phyloP scores from a whole-genome alignment of 2,888 invertebrate species.

The Melanostoma scalare region DNA sequence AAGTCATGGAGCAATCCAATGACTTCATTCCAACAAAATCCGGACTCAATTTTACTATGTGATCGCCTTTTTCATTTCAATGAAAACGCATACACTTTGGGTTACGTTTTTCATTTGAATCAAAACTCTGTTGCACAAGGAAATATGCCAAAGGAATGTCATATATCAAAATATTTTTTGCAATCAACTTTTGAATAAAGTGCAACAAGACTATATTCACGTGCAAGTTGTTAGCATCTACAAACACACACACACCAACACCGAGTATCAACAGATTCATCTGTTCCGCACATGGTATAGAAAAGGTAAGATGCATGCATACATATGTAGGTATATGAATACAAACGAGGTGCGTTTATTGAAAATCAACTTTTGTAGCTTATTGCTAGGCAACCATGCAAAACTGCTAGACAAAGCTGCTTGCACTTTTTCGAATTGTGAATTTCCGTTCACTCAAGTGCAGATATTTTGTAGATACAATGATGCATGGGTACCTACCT shows the following conservation, averaged over 20 bases:
- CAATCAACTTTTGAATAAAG: constrained; percentile 46
- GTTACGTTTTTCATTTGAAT: constrained; percentile 15
- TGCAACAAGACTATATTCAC: constrained; percentile 3
- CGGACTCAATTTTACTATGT: constrained; percentile 12
- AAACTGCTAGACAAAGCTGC: neutral
- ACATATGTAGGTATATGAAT: too few species aligned
- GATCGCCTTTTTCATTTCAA: constrained; percentile 18
- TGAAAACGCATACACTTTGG: constrained; percentile 2
- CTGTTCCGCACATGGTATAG: too few species aligned
- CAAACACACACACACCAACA: neutral
- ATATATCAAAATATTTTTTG: constrained; percentile 41
- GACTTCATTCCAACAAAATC: neutral
- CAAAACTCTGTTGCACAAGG: constrained; percentile 23
- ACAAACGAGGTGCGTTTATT: constrained; percentile 16
- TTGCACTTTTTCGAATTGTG: neutral
- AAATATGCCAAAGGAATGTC: constrained; percentile 35
- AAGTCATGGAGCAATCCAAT: too few species aligned
- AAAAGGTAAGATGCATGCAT: too few species aligned
- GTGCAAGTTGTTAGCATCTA: neutral
- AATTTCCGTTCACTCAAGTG: constrained; percentile 31
- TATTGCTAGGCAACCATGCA: constrained; percentile 25
- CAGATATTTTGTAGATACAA: neutral
- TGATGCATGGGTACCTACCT: constrained; percentile 1
- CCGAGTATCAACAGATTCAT: too few species aligned
- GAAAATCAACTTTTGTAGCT: constrained; percentile 43